Evolutionary conservation across 2,113 vertebrate species (phyloP).

Genomic region (Fukomys damarensis): DNA sequence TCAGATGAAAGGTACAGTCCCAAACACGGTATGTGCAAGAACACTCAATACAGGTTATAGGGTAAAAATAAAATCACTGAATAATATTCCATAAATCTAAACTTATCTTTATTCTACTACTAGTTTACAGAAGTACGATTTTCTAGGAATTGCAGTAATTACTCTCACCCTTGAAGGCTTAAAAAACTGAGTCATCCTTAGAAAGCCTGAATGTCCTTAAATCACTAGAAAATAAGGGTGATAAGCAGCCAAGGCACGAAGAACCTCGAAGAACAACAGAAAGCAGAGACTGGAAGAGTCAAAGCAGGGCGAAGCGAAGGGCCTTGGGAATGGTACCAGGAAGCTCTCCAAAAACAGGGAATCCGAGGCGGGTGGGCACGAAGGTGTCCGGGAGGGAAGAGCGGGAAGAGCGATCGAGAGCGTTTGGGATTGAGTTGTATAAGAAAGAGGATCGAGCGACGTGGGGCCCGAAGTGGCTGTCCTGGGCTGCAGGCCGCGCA

Average conservation of each 20-base stretch:
- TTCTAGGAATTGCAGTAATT: not conserved
- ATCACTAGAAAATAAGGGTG: not conserved
- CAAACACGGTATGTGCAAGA: not conserved
- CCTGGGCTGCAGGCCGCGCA: not conserved
- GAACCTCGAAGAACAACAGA: not conserved
- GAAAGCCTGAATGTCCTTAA: not conserved
- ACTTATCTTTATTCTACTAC: constrained; percentile 8
- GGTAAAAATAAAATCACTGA: constrained; percentile 21
- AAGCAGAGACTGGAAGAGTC: not conserved
- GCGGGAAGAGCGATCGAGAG: not conserved
- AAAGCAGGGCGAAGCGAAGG: not conserved
- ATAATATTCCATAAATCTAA: constrained; percentile 15
- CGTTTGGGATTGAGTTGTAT: not conserved
- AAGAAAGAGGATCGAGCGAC: not conserved
- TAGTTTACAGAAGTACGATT: not conserved
- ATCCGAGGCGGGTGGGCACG: not conserved
- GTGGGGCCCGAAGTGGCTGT: not conserved
- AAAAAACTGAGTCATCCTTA: not conserved
- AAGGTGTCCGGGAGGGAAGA: not conserved
- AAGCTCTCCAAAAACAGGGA: not conserved
- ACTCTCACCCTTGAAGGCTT: not conserved
- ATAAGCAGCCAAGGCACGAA: not conserved
- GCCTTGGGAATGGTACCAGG: not conserved
- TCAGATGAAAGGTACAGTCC: not conserved
- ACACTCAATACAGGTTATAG: not conserved